phyloP scores from a whole-genome alignment of 1,140 invertebrate genomes.

The Triops cancriformis region DNA sequence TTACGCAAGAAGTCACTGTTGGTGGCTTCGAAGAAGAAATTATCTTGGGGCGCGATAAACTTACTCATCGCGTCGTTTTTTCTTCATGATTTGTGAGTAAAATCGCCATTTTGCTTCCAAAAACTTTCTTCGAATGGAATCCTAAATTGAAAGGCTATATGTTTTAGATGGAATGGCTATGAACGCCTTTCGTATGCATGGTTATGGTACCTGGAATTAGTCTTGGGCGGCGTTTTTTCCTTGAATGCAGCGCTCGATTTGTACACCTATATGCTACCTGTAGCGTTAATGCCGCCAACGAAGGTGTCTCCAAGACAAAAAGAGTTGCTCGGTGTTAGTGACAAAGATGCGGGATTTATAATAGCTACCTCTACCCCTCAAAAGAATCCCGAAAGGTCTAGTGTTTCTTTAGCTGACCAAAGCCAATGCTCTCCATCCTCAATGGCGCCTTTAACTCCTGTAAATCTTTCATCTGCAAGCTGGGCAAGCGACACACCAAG shows the following conservation, averaged over 20 bases:
- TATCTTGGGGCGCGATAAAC: neutral
- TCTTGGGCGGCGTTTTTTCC: neutral
- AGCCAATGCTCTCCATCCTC: neutral
- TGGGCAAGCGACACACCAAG: neutral
- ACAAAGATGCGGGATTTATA: neutral
- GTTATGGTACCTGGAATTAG: neutral
- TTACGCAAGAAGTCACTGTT: neutral
- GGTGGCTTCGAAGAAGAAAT: neutral
- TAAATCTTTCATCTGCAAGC: neutral
- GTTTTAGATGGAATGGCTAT: neutral
- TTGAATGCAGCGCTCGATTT: neutral
- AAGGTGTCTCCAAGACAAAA: neutral
- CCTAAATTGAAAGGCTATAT: neutral
- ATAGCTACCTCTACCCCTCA: neutral
- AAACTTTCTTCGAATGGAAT: too few relatives aligned
- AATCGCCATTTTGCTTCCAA: neutral
- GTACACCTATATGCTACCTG: neutral
- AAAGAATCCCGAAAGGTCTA: neutral
- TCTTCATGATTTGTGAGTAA: slow-evolving; percentile 1
- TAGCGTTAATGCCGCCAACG: neutral
- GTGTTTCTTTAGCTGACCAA: neutral
- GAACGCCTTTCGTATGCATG: neutral
- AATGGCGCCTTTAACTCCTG: neutral
- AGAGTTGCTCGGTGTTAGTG: neutral
- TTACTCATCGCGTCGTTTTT: neutral